Percentiles rank a stretch among this genome's conserved stretches.
phyloP scores from a whole-genome alignment of 2,888 invertebrate genomes.

The Coleophora deauratella region DNA sequence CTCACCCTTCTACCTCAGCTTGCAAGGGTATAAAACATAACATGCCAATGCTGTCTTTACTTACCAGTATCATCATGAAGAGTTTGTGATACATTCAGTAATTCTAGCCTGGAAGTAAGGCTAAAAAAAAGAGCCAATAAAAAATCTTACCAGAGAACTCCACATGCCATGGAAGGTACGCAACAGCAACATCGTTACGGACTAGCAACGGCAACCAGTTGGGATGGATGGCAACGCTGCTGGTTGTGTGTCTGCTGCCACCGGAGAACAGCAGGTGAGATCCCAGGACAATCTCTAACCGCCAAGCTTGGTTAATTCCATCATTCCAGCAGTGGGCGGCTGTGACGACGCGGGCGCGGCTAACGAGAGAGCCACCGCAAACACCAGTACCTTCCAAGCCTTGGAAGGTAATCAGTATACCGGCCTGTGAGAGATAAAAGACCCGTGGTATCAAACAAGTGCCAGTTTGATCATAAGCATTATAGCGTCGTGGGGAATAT shows the following conservation, averaged over 20 bases:
- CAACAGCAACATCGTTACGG: no score
- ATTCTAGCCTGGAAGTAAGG: no score
- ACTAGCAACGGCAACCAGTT: conserved; percentile 21
- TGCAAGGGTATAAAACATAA: no score
- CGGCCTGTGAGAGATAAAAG: not conserved
- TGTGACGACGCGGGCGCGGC: conserved; percentile 21
- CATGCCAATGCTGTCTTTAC: no score
- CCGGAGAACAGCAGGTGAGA: conserved; percentile 34
- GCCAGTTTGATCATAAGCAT: not conserved
- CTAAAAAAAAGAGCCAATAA: no score
- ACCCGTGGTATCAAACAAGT: not conserved
- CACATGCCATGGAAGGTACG: no score
- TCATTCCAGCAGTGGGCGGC: conserved; percentile 39
- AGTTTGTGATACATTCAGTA: no score
- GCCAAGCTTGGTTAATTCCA: conserved; percentile 33
- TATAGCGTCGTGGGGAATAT: not conserved
- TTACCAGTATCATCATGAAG: no score
- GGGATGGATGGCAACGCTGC: conserved; percentile 28
- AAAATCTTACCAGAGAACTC: no score
- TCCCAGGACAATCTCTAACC: conserved; percentile 39
- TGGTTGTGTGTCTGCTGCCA: conserved; percentile 34
- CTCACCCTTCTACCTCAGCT: no score
- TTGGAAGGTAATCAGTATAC: not conserved
- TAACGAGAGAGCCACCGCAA: conserved; percentile 44
- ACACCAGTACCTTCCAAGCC: conserved; percentile 15